phyloP scores from a whole-genome alignment of 2,113 vertebrate genomes.

The Typhlomys cinereus region DNA sequence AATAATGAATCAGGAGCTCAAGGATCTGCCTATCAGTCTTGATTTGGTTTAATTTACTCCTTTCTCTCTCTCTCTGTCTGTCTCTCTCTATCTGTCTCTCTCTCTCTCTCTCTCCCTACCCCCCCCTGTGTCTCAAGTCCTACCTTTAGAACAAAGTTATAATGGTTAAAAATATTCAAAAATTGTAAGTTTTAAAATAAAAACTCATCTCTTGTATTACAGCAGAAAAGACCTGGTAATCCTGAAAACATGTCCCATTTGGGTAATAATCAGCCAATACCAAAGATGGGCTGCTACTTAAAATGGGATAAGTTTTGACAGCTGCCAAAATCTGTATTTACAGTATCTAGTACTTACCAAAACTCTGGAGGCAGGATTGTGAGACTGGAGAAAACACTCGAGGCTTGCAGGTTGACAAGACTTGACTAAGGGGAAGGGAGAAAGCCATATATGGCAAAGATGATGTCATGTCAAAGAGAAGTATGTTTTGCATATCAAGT shows the following conservation, averaged over 20 bases:
- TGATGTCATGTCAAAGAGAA: neutral
- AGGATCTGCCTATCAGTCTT: fast-evolving
- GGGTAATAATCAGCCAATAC: neutral
- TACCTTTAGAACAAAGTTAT: neutral
- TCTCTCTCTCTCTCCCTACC: neutral
- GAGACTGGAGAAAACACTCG: neutral
- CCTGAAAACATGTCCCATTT: neutral
- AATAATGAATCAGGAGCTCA: neutral
- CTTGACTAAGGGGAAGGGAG: neutral
- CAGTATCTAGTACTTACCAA: neutral
- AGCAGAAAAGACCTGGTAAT: neutral
- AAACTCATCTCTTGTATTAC: neutral
- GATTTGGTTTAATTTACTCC: neutral
- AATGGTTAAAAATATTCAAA: neutral
- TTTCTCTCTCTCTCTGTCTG: neutral
- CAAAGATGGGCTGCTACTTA: neutral
- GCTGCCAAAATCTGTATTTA: neutral
- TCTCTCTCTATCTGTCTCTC: neutral
- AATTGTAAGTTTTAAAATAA: neutral
- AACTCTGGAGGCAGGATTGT: neutral
- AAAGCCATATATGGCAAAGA: neutral
- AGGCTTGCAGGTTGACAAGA: neutral
- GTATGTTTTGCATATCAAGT: neutral
- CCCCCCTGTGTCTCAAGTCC: neutral
- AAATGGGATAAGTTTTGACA: neutral